Conservation (phyloP, 2,888 invertebrate species). For the Nephrotoma guestfalica region DNA sequence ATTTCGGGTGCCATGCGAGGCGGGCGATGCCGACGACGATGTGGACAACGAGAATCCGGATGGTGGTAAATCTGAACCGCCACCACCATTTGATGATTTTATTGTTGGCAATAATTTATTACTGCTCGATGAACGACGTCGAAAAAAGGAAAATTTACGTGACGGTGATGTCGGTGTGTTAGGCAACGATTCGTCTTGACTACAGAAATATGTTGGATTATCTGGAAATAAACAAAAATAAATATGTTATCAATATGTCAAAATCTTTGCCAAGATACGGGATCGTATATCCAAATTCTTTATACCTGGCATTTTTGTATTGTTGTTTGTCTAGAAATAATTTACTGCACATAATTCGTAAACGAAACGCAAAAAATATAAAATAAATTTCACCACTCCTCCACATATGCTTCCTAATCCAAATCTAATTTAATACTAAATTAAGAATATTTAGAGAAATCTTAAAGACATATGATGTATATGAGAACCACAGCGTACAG, state of each 20-base stretch:
- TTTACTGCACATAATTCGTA: background rate
- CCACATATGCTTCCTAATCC: background rate
- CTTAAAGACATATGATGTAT: background rate
- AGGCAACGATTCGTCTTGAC: slow-evolving; percentile 26
- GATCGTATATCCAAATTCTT: background rate
- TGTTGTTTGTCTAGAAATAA: background rate
- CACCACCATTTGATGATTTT: background rate
- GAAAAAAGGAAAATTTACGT: slow-evolving; percentile 1
- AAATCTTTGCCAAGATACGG: background rate
- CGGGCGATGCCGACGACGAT: background rate
- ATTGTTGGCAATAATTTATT: background rate
- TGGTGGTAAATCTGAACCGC: background rate
- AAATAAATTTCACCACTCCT: background rate
- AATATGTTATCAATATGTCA: background rate
- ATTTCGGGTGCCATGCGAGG: background rate
- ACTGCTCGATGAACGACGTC: background rate
- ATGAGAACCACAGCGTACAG: background rate
- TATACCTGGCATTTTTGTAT: background rate
- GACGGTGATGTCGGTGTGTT: slow-evolving; percentile 27
- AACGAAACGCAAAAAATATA: background rate
- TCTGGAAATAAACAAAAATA: slow-evolving; percentile 19
- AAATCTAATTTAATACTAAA: background rate
- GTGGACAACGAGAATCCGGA: background rate
- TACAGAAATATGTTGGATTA: slow-evolving; percentile 32
- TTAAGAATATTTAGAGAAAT: background rate